Evolutionary conservation across 2,113 vertebrate genomes (phyloP), one percentile per base, ranked within the genome.

Genomic region (Scortum barcoo): DNA sequence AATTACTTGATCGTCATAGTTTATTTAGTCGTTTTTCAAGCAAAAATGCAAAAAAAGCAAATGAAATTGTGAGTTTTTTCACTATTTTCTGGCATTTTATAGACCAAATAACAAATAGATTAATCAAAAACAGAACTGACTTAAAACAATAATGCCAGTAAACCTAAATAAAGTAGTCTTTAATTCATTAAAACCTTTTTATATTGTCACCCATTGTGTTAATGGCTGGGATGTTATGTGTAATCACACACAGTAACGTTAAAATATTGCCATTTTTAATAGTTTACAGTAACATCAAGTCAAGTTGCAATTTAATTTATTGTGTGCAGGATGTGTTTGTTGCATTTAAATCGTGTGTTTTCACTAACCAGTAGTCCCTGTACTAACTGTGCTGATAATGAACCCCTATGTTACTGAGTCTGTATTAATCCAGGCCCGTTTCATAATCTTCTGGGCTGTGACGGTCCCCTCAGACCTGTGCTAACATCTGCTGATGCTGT

Each of bases 401-500:
- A 30, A 66, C 44, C 57, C 14, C 30, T 60, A 2, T 44, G 11
- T 77, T 67, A 80, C 67, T 33, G 33, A 75, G 58, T 80, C 76
- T 40, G 70, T 81, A 66, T 72, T 68, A 76, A 75, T 70, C 61
- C 82, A 44, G 33, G 60, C 68, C 12, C 28, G 22, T 79, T 79
- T 80, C 60, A 54, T 78, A 71, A 63, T 78, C 58, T 61, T 75
- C 24, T 66, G 28, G 58, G 42, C 68, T 56, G 22, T n/a, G 46
- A 72, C 72, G 26, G 36, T 81, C 82, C 79, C 70, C 48, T 51
- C 78, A 84, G 79, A 82, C 80, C 62, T 51, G 44, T 70, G 76
- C 65, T 66, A 71, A 67, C 83, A 80, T 90, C 85, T 87, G 86
- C 68, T 83, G 69, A 81, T 83, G 70, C 83, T 66, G 90, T 92